These are phyloP conservation scores for Falcaria lacertinaria DNA, from an alignment of 2,888 invertebrate species.

Conservation along the genomic window DNA sequence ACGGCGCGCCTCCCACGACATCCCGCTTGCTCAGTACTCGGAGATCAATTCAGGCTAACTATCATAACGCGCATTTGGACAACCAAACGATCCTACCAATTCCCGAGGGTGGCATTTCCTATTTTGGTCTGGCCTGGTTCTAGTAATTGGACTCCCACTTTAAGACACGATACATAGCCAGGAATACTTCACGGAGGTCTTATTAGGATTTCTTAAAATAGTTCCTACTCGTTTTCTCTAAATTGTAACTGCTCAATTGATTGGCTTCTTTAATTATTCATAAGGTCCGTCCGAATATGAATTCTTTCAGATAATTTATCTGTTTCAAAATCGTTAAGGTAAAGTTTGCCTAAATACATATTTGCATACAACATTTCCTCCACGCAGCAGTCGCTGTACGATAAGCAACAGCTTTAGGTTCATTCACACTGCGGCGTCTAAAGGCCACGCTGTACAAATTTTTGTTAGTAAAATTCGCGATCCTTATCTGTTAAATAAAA, in stretches of 20 bases:
- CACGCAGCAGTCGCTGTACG: slow-evolving; percentile 36
- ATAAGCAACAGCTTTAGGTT: slow-evolving; percentile 49
- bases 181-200: background rate
- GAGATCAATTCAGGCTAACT: slow-evolving; percentile 55
- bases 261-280: background rate
- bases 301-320: background rate
- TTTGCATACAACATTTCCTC: slow-evolving; percentile 41
- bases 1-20: slow-evolving; percentile 60
- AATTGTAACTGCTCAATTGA: too few relatives aligned
- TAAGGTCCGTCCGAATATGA: background rate
- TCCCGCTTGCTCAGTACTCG: slow-evolving; percentile 45
- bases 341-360: slow-evolving; percentile 16
- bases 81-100: slow-evolving; percentile 29
- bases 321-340: background rate
- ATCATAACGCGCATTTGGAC: slow-evolving; percentile 39
- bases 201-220: slow-evolving; percentile 12
- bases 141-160: slow-evolving; percentile 25
- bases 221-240: slow-evolving; percentile 9
- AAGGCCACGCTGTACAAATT: slow-evolving; percentile 11
- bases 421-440: slow-evolving; percentile 41
- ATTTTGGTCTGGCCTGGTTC: slow-evolving; percentile 24
- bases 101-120: slow-evolving; percentile 42
- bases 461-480: slow-evolving; percentile 17
- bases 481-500: slow-evolving; percentile 18
- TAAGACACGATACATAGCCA: background rate